Percentiles rank a stretch among this genome's conserved stretches.
Conservation (phyloP, 2,888 invertebrate species). For the Priocnemis perturbator region DNA sequence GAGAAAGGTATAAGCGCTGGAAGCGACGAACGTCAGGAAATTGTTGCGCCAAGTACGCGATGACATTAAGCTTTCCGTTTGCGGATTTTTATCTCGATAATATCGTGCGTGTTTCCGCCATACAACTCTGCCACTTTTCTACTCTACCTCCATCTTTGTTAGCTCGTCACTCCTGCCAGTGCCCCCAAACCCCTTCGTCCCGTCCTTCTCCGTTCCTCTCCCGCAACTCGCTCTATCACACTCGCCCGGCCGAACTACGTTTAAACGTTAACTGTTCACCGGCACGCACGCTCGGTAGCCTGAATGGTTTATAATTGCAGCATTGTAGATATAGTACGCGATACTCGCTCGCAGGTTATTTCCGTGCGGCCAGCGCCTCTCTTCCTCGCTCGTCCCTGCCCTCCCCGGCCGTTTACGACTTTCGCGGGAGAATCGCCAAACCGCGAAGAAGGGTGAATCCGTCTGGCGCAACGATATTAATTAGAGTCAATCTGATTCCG, state of each 20-base stretch:
- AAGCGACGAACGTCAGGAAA: conserved; percentile 39
- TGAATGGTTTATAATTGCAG: conserved; percentile 70
- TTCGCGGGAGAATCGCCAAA: conserved; percentile 6
- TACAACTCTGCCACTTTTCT: conserved; percentile 24
- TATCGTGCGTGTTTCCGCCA: conserved; percentile 47
- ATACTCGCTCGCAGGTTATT: conserved; percentile 40
- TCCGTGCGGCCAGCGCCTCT: conserved; percentile 8
- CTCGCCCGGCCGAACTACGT: conserved; percentile 45
- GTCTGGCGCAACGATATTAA: neutral
- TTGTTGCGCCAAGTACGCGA: conserved; percentile 58
- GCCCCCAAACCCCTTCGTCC: conserved; percentile 5
- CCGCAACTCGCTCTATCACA: neutral
- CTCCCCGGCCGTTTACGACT: neutral
- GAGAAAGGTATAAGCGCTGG: conserved; percentile 7
- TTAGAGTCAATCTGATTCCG: conserved; percentile 1
- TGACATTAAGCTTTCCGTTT: conserved; percentile 61
- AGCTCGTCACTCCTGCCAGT: conserved; percentile 4
- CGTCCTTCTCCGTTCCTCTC: conserved; percentile 11
- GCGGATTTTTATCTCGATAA: conserved; percentile 66
- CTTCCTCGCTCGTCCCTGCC: neutral
- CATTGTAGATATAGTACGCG: conserved; percentile 65
- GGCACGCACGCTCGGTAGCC: conserved; percentile 62
- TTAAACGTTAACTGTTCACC: conserved; percentile 65
- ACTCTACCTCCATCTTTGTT: conserved; percentile 10
- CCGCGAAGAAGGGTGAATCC: neutral